Evolutionary conservation across 1,140 invertebrate genomes (phyloP).

Genomic region (Streblospio benedicti): DNA sequence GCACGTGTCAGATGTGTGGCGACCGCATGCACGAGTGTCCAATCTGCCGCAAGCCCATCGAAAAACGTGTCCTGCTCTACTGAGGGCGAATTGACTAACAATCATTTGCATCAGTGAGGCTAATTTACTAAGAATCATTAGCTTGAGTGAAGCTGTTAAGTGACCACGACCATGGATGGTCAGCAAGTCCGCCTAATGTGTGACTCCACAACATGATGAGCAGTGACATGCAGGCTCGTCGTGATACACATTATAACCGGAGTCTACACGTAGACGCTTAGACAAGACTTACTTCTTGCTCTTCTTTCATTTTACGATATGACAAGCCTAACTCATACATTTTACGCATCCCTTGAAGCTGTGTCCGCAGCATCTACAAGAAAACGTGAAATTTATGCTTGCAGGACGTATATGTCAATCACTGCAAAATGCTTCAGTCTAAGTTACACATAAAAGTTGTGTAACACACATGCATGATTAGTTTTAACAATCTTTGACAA

Average conservation of each 20-base stretch:
- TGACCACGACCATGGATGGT: not conserved
- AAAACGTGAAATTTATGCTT: no score
- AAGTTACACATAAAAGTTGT: no score
- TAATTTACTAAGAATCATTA: not conserved
- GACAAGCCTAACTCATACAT: no score
- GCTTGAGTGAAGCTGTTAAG: not conserved
- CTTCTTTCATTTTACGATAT: no score
- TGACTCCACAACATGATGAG: not conserved
- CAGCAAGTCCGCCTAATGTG: not conserved
- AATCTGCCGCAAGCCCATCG: constrained; percentile 90
- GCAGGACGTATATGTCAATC: no score
- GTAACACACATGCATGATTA: no score
- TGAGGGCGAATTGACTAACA: constrained; percentile 30
- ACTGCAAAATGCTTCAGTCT: no score
- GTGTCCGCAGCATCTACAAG: no score
- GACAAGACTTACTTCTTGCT: no score
- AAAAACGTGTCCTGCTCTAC: constrained; percentile 88
- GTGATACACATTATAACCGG: not conserved
- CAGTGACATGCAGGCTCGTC: not conserved
- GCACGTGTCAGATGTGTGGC: constrained; percentile 95
- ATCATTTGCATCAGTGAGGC: not conserved
- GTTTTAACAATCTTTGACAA: no score
- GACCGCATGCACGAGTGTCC: constrained; percentile 94
- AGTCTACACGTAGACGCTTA: not conserved
- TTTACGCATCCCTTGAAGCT: no score